Percentiles rank a stretch among this genome's conserved stretches.
These are phyloP conservation scores for Neoniphon sammara DNA, from an alignment of 2,797 vertebrate species.

Conservation along the genomic window DNA sequence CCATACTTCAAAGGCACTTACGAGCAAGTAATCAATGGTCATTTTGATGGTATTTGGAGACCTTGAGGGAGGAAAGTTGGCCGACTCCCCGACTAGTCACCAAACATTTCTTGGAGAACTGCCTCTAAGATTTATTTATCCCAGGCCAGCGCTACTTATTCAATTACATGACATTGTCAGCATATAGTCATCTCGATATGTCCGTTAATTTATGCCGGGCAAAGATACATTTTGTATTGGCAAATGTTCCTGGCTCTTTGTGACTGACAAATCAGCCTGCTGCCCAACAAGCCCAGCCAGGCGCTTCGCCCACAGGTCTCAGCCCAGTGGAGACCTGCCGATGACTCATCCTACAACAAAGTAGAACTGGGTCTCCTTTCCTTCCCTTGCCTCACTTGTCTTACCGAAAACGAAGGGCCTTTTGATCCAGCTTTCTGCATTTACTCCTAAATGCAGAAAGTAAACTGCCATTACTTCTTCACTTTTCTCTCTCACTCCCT, in stretches of 20 bases:
- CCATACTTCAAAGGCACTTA: not conserved
- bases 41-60: no score
- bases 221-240: not conserved
- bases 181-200: not conserved
- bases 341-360: conserved; percentile 46
- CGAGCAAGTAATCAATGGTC: not conserved
- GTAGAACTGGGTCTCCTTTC: conserved; percentile 21
- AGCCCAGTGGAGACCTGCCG: conserved; percentile 18
- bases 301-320: conserved; percentile 18
- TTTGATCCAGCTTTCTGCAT: conserved; percentile 14
- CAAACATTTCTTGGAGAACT: not conserved
- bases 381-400: conserved; percentile 4
- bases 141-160: not conserved
- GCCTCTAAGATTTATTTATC: conserved; percentile 3
- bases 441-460: conserved; percentile 22
- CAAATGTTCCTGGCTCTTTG: not conserved
- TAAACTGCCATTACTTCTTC: conserved; percentile 30
- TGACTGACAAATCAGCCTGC: not conserved
- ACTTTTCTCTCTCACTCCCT: not conserved
- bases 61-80: no score
- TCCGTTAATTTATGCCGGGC: conserved; percentile 3
- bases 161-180: no score
- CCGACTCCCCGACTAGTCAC: no score
- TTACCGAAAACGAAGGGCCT: conserved; percentile 13
- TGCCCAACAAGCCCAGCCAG: not conserved